Base-by-base conservation (phyloP, 2,888 invertebrate species). In the Drosophila infuscata region DNA sequence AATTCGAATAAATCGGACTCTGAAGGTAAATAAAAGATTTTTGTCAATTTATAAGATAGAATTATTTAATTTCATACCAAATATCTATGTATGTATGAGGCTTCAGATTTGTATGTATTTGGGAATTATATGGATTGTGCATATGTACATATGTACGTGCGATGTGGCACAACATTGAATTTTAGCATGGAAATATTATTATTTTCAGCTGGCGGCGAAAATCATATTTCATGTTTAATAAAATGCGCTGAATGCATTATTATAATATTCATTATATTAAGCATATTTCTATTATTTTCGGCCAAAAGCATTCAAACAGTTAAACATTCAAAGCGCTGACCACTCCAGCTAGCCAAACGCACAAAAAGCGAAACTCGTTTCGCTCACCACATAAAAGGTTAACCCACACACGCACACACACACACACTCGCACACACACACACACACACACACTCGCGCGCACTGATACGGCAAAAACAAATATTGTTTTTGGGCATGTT, bases 201-300 rank as follows among this genome's bases (percentile, higher is more conserved):
- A 76, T 71, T 75, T 76, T 64, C 68, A 73, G 72, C 79, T 78
- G 84, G 76, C 69, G 56, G 57, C 72, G 60, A 76, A 82, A 84
- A 80, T 82, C 82, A 74, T 82, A 87, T 87, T 87, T 87, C 81
- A 82, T 84, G 71, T 87, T 84, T 84, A 84, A 87, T 87, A 84
- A 87, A 84, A 85, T 84, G 84, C 85, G 66, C 74, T 77, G 71
- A 76, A 76, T 76, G 79, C 85, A 82, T 82, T 79, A 71, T 71
- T 69, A 84, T 81, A 76, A 79, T 85, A 83, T 83, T 86, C 82
- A 83, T 84, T 84, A 87, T 83, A 75, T 75, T 79, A 79, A 70
- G 76, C 86, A 78, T 76, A 83, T 81, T 86, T 83, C 74, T 81
- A 81, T 81, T 83, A 84, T 82, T 77, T 81, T 74, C 54, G 58